Evolutionary conservation across 2,797 vertebrate species (phyloP).

Genomic region (Cuculus canorus): DNA sequence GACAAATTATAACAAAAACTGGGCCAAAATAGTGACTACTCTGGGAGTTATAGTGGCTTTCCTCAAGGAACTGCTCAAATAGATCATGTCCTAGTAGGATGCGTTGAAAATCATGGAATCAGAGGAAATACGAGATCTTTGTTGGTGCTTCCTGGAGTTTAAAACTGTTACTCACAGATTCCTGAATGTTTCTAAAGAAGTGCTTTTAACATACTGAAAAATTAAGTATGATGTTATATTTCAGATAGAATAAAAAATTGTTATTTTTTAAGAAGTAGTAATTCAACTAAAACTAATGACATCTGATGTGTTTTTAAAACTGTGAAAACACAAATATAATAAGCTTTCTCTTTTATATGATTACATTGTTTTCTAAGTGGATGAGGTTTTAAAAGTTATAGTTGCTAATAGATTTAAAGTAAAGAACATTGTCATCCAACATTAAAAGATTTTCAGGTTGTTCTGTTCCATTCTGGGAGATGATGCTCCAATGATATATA

Average conservation of each 20-base stretch:
- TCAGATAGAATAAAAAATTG: neutral
- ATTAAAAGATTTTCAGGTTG: neutral
- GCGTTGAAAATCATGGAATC: neutral
- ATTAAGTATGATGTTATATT: neutral
- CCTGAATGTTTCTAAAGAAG: neutral
- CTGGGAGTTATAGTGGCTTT: neutral
- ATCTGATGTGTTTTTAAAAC: neutral
- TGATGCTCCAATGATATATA: neutral
- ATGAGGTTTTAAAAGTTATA: neutral
- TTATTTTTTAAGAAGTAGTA: neutral
- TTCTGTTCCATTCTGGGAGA: neutral
- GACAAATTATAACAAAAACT: neutral
- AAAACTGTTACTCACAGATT: neutral
- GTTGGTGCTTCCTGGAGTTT: neutral
- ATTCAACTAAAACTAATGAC: neutral
- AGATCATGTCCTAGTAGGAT: neutral
- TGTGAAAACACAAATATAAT: neutral
- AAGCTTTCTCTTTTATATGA: neutral
- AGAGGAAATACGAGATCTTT: neutral
- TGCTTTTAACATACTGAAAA: neutral
- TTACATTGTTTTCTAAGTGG: neutral
- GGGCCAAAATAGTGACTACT: neutral
- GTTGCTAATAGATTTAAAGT: neutral
- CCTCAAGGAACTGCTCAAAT: neutral
- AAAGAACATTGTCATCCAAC: neutral